Evolutionary conservation across 2,888 invertebrate species (phyloP).

Genomic region (Volucella bombylans): DNA sequence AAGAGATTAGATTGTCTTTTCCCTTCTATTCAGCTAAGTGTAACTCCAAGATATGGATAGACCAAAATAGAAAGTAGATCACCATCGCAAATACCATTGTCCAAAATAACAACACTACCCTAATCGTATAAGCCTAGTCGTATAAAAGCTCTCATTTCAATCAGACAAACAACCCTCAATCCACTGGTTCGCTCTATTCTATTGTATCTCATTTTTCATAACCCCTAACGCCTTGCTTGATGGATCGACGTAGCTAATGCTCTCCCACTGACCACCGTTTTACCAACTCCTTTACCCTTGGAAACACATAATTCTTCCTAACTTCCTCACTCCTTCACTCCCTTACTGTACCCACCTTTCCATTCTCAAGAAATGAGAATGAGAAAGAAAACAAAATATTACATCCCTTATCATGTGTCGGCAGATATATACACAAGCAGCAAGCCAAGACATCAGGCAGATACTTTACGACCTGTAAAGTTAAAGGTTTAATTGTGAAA

Average conservation of each 20-base stretch:
- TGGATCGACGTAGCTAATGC: constrained; percentile 65
- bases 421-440: constrained; percentile 21
- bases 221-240: constrained; percentile 48
- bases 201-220: constrained; percentile 65
- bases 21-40: no score
- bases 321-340: constrained; percentile 11
- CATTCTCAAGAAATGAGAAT: background rate
- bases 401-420: constrained; percentile 41
- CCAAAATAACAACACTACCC: no score
- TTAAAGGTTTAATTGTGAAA: constrained; percentile 75
- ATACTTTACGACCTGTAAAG: constrained; percentile 75
- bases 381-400: constrained; percentile 22
- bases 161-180: constrained; percentile 60
- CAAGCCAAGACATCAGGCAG: constrained; percentile 49
- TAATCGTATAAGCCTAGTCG: constrained; percentile 3
- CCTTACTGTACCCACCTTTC: background rate
- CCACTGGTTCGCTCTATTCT: constrained; percentile 15
- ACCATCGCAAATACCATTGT: no score
- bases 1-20: no score
- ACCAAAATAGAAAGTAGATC: no score
- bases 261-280: constrained; percentile 51
- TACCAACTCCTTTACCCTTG: background rate
- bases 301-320: background rate
- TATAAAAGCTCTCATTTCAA: constrained; percentile 59
- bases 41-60: no score